These are phyloP conservation scores for Papilio gigon DNA, from an alignment of 2,888 invertebrate genomes.

Conservation along the genomic window DNA sequence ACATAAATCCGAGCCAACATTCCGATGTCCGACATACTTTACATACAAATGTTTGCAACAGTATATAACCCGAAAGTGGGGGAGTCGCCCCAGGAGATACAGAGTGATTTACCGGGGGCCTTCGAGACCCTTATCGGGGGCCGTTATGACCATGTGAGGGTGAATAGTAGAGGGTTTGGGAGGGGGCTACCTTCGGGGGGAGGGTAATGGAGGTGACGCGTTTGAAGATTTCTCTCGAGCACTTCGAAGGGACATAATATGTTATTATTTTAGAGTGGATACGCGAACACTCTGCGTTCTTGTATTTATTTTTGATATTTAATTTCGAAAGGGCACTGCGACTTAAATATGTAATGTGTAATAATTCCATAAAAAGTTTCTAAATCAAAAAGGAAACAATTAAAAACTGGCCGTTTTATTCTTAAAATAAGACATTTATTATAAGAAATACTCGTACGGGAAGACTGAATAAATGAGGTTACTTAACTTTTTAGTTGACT, in stretches of 20 bases:
- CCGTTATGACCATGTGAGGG: conserved; percentile 83
- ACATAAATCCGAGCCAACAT: conserved; percentile 41
- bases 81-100: conserved; percentile 75
- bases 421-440: too few relatives aligned
- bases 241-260: conserved; percentile 77
- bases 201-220: conserved; percentile 60
- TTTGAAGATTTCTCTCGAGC: conserved; percentile 62
- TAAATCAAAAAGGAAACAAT: background rate
- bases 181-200: conserved; percentile 47
- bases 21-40: conserved; percentile 64
- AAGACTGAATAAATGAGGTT: too few relatives aligned
- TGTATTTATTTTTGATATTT: conserved; percentile 62
- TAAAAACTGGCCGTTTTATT: background rate
- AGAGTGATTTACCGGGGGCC: conserved; percentile 80
- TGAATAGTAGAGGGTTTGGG: conserved; percentile 66
- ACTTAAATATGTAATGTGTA: background rate
- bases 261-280: conserved; percentile 73
- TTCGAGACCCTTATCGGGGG: conserved; percentile 79
- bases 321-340: conserved; percentile 4
- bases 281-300: conserved; percentile 58
- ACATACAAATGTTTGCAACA: conserved; percentile 54
- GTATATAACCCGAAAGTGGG: conserved; percentile 59
- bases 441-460: too few relatives aligned
- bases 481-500: too few relatives aligned
- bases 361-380: background rate